phyloP scores from a whole-genome alignment of 2,113 vertebrate genomes.

The Oncorhynchus masou region DNA sequence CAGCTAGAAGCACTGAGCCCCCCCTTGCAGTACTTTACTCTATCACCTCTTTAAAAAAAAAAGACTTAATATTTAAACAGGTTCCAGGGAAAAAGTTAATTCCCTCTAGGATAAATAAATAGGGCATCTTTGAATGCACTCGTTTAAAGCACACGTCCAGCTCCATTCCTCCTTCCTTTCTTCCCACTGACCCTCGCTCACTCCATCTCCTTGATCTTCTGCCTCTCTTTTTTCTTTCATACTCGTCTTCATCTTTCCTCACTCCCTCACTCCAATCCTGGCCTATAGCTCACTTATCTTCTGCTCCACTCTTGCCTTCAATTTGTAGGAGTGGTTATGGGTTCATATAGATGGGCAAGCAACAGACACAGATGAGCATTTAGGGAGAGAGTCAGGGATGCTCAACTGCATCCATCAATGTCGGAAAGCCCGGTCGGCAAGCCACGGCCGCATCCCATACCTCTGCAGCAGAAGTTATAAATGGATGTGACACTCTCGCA shows the following conservation, averaged over 20 bases:
- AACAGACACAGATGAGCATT: constrained; percentile 49
- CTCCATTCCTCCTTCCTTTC: constrained; percentile 18
- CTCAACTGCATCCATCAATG: constrained; percentile 59
- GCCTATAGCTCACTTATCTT: constrained; percentile 21
- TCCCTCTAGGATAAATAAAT: constrained; percentile 25
- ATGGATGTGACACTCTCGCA: constrained; percentile 57
- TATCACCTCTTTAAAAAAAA: constrained; percentile 73
- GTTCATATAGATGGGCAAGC: constrained; percentile 45
- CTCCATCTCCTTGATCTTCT: constrained; percentile 17
- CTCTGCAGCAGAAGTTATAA: constrained; percentile 58
- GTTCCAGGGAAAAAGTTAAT: constrained; percentile 57
- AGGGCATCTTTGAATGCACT: constrained; percentile 40
- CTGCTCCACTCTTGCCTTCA: constrained; percentile 2
- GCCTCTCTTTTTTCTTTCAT: constrained; percentile 7
- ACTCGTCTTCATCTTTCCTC: constrained; percentile 29
- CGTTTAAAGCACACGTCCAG: neutral
- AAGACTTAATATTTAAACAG: constrained; percentile 74
- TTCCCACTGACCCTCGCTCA: constrained; percentile 5
- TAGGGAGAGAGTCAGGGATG: constrained; percentile 8
- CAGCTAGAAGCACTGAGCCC: constrained; percentile 32
- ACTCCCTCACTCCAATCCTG: constrained; percentile 19
- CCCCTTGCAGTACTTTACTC: constrained; percentile 50
- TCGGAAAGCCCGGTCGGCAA: constrained; percentile 18
- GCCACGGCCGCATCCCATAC: constrained; percentile 45
- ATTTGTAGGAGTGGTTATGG: constrained; percentile 3